Evolutionary conservation across 2,113 vertebrate species (phyloP).

Genomic region (Hepsetus odoe): DNA sequence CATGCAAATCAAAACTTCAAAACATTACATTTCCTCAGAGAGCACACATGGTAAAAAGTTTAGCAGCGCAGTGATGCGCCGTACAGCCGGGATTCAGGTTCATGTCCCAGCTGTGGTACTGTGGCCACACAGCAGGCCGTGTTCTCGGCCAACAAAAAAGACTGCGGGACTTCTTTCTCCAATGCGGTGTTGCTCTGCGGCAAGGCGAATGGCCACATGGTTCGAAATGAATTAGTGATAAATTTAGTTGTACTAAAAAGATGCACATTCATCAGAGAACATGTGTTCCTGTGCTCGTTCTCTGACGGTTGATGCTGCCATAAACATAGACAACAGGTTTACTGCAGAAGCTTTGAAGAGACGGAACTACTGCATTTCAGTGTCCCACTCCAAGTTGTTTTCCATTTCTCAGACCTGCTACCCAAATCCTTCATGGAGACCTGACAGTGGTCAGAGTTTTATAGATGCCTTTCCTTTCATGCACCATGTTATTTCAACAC

Average conservation of each 20-base stretch:
- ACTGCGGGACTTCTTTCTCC: neutral
- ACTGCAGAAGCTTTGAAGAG: neutral
- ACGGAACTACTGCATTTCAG: neutral
- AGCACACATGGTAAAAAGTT: neutral
- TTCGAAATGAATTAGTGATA: neutral
- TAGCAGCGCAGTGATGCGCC: neutral
- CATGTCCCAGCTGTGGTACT: neutral
- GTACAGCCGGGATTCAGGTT: constrained; percentile 4
- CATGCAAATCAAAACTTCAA: constrained; percentile 19
- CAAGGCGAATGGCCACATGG: neutral
- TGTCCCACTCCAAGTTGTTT: neutral
- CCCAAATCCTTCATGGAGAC: neutral
- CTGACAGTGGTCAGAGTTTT: constrained; percentile 22
- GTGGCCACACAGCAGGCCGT: neutral
- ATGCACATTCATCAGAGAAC: neutral
- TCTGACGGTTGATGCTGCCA: neutral
- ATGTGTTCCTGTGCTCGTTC: neutral
- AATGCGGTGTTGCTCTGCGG: neutral
- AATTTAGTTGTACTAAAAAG: neutral
- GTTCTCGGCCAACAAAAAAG: neutral
- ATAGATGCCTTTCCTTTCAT: neutral
- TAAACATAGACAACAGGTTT: neutral
- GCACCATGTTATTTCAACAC: constrained; percentile 47
- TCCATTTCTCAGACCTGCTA: constrained; percentile 1
- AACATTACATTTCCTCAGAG: constrained; percentile 12